Conservation (phyloP, 1,140 invertebrate species). For the Popillia japonica region DNA sequence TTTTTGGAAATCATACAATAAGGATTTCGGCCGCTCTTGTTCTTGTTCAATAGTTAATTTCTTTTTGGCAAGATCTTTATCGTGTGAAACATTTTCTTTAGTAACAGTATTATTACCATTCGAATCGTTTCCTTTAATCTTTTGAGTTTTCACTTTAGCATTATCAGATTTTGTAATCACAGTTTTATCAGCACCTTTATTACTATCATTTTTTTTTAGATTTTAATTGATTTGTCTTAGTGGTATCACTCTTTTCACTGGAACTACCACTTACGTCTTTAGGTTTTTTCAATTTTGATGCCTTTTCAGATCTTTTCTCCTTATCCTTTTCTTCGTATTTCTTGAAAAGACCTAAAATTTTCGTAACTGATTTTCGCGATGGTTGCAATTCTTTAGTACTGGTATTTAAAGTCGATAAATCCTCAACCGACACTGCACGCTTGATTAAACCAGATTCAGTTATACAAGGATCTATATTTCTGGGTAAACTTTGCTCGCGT, state of each 20-base stretch:
- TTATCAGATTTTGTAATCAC: slow-evolving; percentile 46
- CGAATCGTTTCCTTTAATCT: slow-evolving; percentile 30
- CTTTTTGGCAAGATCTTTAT: slow-evolving; percentile 37
- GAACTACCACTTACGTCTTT: slow-evolving; percentile 43
- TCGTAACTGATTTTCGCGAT: slow-evolving; percentile 69
- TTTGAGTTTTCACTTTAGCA: slow-evolving; percentile 28
- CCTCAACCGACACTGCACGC: slow-evolving; percentile 72
- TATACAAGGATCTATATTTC: slow-evolving; percentile 59
- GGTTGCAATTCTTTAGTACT: slow-evolving; percentile 53
- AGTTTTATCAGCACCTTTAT: slow-evolving; percentile 43
- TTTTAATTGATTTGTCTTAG: slow-evolving; percentile 38
- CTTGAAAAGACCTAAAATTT: slow-evolving; percentile 76
- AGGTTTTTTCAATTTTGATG: slow-evolving; percentile 48
- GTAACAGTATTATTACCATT: background rate
- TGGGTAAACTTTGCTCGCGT: slow-evolving; percentile 72
- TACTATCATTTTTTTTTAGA: slow-evolving; percentile 40
- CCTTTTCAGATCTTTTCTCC: slow-evolving; percentile 53
- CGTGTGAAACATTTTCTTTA: slow-evolving; percentile 36
- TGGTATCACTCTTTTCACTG: slow-evolving; percentile 19
- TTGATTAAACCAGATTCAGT: slow-evolving; percentile 71
- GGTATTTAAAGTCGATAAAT: slow-evolving; percentile 64
- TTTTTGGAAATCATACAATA: slow-evolving; percentile 47
- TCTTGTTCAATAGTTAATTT: slow-evolving; percentile 40
- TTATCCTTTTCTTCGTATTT: slow-evolving; percentile 69
- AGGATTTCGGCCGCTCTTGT: slow-evolving; percentile 50